A percentile compares a stretch with the other conserved stretches of the same genome.
Evolutionary conservation across 2,888 invertebrate species (phyloP).

Genomic region (Drosophila antonietae): DNA sequence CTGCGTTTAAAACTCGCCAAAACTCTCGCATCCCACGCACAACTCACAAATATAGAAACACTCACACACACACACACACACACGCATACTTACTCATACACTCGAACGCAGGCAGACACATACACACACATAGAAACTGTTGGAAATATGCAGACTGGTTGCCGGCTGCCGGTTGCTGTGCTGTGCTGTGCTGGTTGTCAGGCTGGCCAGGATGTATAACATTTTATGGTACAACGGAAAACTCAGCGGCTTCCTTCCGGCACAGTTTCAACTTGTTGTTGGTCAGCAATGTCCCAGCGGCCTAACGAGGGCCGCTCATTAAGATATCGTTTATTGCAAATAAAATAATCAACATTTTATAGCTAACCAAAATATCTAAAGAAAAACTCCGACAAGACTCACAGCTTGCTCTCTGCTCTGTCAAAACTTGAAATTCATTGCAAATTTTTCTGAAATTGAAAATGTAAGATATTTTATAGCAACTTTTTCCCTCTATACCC

Average conservation of each 20-base stretch:
- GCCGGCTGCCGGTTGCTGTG: not conserved
- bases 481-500: no score
- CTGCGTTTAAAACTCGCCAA: slow-evolving; percentile 66
- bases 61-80: slow-evolving; percentile 1
- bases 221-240: slow-evolving; percentile 76
- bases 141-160: slow-evolving; percentile 53
- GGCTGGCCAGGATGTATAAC: slow-evolving; percentile 64
- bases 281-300: slow-evolving; percentile 28
- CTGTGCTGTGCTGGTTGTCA: slow-evolving; percentile 15
- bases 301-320: slow-evolving; percentile 39
- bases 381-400: not conserved
- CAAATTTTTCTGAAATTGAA: no score
- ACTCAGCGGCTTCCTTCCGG: slow-evolving; percentile 75
- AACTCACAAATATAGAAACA: slow-evolving; percentile 8
- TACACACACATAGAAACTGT: slow-evolving; percentile 21
- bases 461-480: no score
- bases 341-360: not conserved
- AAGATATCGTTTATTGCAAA: slow-evolving; percentile 21
- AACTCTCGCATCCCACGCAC: slow-evolving; percentile 43
- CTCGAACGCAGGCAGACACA: not conserved
- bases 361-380: not conserved
- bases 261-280: slow-evolving; percentile 58
- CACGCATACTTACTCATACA: not conserved
- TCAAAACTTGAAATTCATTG: not conserved
- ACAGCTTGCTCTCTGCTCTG: no score